Evolutionary conservation across 2,113 vertebrate species (phyloP).

Genomic region (Sebastes schlegelii): DNA sequence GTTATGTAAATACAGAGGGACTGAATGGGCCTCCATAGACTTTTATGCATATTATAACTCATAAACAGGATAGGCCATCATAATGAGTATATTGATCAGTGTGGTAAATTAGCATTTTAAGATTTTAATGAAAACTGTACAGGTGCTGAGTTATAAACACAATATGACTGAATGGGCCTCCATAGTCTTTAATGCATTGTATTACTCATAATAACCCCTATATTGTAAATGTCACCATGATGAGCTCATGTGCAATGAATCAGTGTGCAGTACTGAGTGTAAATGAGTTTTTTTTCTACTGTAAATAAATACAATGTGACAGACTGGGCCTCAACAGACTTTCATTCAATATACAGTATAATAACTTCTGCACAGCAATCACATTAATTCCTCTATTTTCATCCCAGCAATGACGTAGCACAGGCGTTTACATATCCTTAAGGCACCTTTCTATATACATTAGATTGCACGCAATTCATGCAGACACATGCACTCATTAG

Average conservation of each 20-base stretch:
- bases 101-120: too few relatives aligned
- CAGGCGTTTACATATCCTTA: background rate
- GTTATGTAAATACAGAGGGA: background rate
- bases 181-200: background rate
- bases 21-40: background rate
- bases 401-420: background rate
- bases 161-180: background rate
- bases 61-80: background rate
- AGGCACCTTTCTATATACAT: background rate
- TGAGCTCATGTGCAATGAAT: background rate
- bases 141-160: background rate
- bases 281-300: background rate
- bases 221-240: background rate
- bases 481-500: background rate
- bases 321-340: background rate
- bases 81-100: background rate
- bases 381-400: background rate
- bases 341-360: background rate
- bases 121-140: too few relatives aligned
- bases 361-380: background rate
- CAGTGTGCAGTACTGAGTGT: background rate
- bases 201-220: background rate
- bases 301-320: background rate
- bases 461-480: background rate
- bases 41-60: background rate